Base-by-base conservation (phyloP, 2,888 invertebrate genomes). In the Cephalotes varians region DNA sequence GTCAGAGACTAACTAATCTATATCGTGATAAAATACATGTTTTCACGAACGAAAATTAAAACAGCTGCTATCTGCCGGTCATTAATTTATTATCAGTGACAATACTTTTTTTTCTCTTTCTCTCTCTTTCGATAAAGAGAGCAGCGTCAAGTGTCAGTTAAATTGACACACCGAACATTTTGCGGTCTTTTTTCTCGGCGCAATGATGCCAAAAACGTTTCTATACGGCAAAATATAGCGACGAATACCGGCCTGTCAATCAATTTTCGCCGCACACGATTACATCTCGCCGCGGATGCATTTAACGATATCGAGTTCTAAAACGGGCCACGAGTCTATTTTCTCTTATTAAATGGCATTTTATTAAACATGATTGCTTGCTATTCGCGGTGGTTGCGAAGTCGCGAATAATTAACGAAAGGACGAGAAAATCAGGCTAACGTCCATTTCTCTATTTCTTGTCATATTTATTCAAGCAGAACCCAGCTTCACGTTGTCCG, bases 381-480 rank as follows among this genome's bases (percentile, higher is more conserved):
- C 10, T 31, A 25, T 44, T 56, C 25, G 77, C 72, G n/a, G 28
- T 37, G 31, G 25, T 44, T 31, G 12, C 40, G 18, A 71, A 71
- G 34, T 71, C 34, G 31, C 72, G 56, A 77, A 34, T 71, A 77
- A 77, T 77, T 71, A 71, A 77, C 34, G 72, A 18, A 9, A 34
- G 21, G 64, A 15, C 21, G 54, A 56, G 44, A 71, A 51, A 71
- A 77, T 77, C 40, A 12, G 21, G 15, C 58, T 47, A 21, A 81
- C 56, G 40, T 58, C 25, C 67, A 34, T 82, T 58, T 67, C 72
- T 82, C 21, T 64, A 15, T 56, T 18, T 40, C 28, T 73, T 40
- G 83, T 83, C 83, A 67, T 67, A 73, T 81, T 81, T 83, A 67
- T 73, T 64, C 71, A 77, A 56, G 28, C 71, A 31, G 69, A 15